Conservation (phyloP, 2,888 invertebrate species). For the Plagiodera versicolora region DNA sequence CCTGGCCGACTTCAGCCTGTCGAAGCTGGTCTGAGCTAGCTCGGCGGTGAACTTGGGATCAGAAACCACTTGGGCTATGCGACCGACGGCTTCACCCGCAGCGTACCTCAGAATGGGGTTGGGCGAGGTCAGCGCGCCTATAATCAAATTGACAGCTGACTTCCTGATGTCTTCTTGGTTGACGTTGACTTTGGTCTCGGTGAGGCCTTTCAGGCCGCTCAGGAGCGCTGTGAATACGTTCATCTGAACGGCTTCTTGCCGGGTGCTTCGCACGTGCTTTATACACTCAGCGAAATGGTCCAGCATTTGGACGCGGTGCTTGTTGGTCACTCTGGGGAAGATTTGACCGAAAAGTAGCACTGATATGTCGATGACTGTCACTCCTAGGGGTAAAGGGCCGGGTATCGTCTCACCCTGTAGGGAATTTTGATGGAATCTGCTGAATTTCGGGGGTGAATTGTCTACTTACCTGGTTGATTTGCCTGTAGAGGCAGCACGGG, state of each 20-base stretch:
- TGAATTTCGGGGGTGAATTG: neutral
- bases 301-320: constrained; percentile 95
- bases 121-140: constrained; percentile 73
- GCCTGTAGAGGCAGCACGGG: constrained; percentile 85
- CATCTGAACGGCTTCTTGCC: constrained; percentile 94
- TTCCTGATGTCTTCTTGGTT: constrained; percentile 90
- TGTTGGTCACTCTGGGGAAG: constrained; percentile 92
- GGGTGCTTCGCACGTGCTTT: constrained; percentile 85
- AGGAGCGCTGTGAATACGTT: constrained; percentile 94
- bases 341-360: constrained; percentile 91
- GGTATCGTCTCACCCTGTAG: constrained; percentile 64
- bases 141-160: constrained; percentile 77
- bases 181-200: constrained; percentile 81
- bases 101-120: constrained; percentile 87
- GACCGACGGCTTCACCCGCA: constrained; percentile 92
- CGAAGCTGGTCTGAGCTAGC: constrained; percentile 87
- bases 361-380: constrained; percentile 94
- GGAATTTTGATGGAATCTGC: neutral
- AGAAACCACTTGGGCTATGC: constrained; percentile 87
- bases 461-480: constrained; percentile 58
- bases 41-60: constrained; percentile 88
- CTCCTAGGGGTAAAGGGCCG: constrained; percentile 88
- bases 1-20: constrained; percentile 80
- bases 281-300: constrained; percentile 97
- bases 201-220: constrained; percentile 81